Evolutionary conservation across 2,888 invertebrate species (phyloP).

Genomic region (Melinaea marsaeus): DNA sequence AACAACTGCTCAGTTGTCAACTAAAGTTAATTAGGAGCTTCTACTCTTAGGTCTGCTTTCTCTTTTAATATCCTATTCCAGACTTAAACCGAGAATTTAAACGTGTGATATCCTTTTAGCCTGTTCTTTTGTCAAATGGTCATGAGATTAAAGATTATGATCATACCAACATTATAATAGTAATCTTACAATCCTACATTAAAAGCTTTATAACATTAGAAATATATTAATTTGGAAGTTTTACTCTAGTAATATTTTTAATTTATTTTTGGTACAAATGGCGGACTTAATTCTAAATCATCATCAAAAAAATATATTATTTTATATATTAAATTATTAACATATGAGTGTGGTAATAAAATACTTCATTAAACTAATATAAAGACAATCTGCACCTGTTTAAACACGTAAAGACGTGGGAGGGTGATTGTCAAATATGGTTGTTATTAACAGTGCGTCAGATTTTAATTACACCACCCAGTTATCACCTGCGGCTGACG

Average conservation of each 20-base stretch:
- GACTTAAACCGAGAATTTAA: constrained; percentile 53
- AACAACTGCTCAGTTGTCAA: constrained; percentile 56
- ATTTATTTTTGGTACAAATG: no score
- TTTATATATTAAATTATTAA: not conserved
- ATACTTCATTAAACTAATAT: constrained; percentile 3
- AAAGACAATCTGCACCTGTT: not conserved
- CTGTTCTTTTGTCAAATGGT: not conserved
- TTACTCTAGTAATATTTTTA: no score
- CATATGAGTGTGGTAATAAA: no score
- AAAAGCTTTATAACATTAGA: constrained; percentile 1
- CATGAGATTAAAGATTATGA: no score
- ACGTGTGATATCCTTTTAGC: constrained; percentile 22
- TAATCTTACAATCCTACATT: no score
- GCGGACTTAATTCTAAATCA: no score
- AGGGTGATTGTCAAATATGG: constrained; percentile 58
- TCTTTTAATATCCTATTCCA: constrained; percentile 63
- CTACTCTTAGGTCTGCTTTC: constrained; percentile 49
- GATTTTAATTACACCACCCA: constrained; percentile 71
- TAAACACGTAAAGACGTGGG: constrained; percentile 8
- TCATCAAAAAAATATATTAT: no score
- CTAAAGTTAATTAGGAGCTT: constrained; percentile 68
- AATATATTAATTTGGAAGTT: not conserved
- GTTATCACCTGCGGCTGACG: constrained; percentile 75
- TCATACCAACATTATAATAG: no score
- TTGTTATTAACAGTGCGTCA: constrained; percentile 67